A percentile compares a stretch with the other conserved stretches of the same genome.
Evolutionary conservation across 1,140 invertebrate species (phyloP).

Genomic region (Drosophila burlai): DNA sequence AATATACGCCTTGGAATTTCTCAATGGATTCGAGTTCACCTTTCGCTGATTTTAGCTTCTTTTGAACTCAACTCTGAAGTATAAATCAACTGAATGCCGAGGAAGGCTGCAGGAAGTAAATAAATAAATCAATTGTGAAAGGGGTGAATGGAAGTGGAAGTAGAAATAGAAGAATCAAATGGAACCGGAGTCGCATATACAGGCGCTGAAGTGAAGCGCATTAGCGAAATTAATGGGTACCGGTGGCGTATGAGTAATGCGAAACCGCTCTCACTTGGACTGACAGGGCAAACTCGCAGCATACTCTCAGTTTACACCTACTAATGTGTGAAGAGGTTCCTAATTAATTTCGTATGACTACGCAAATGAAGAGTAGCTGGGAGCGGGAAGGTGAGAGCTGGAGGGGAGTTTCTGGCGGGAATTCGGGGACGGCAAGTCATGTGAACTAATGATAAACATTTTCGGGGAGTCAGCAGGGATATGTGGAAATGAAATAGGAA

Average conservation of each 20-base stretch:
- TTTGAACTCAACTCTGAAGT: constrained; percentile 10
- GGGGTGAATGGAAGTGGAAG: too few species aligned
- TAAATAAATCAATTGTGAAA: constrained; percentile 12
- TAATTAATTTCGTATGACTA: constrained; percentile 58
- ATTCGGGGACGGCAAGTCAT: constrained; percentile 44
- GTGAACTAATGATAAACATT: constrained; percentile 59
- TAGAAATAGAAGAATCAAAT: not conserved
- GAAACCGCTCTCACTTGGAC: constrained; percentile 1
- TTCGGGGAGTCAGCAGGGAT: not conserved
- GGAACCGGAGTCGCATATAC: not conserved
- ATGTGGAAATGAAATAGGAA: constrained; percentile 19
- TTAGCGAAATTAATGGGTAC: constrained; percentile 33
- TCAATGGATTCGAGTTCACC: not conserved
- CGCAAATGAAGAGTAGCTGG: constrained; percentile 35
- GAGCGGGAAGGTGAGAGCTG: not conserved
- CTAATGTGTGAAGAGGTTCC: constrained; percentile 29
- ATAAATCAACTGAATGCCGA: constrained; percentile 24
- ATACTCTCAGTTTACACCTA: constrained; percentile 29
- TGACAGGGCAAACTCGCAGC: constrained; percentile 1
- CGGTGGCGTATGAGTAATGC: constrained; percentile 33
- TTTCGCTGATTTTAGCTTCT: not conserved
- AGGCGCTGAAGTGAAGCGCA: not conserved
- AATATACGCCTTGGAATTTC: constrained; percentile 2
- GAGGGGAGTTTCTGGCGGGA: constrained; percentile 4
- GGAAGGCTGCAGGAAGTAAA: constrained; percentile 4